Evolutionary conservation across 2,888 invertebrate species (phyloP).

Genomic region (Protophormia terraenovae): DNA sequence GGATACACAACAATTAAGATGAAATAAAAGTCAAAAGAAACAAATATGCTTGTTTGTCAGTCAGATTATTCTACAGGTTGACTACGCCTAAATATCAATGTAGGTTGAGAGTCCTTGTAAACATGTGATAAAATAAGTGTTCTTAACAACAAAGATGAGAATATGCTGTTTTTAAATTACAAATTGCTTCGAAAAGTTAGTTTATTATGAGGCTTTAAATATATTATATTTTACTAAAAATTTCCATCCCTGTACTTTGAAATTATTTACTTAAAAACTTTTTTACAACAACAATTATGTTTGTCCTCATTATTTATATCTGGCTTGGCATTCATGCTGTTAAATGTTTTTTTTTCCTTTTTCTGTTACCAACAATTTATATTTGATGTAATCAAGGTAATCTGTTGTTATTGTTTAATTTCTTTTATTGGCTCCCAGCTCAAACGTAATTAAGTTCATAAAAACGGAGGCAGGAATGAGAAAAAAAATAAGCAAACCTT

Average conservation of each 20-base stretch:
- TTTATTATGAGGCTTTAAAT: no score
- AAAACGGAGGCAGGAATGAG: no score
- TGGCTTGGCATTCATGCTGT: neutral
- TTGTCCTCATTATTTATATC: neutral
- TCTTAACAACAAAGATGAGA: neutral
- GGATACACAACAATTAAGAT: constrained; percentile 17
- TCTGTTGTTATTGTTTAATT: neutral
- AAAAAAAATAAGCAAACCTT: neutral
- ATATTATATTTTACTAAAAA: no score
- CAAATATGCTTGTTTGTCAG: neutral
- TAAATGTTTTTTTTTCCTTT: neutral
- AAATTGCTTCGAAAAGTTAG: no score
- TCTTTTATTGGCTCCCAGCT: neutral
- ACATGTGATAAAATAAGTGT: neutral
- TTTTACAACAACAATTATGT: neutral
- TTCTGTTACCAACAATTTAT: neutral
- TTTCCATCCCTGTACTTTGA: no score
- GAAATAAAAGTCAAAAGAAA: neutral
- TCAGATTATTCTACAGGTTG: constrained; percentile 49
- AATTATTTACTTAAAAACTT: neutral
- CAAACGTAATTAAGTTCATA: constrained; percentile 12
- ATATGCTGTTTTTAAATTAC: no score
- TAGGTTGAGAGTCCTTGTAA: neutral
- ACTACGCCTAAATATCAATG: constrained; percentile 30
- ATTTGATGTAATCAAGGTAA: constrained; percentile 24